Evolutionary conservation across 2,888 invertebrate genomes (phyloP).

Genomic region (Tridacna gigas): DNA sequence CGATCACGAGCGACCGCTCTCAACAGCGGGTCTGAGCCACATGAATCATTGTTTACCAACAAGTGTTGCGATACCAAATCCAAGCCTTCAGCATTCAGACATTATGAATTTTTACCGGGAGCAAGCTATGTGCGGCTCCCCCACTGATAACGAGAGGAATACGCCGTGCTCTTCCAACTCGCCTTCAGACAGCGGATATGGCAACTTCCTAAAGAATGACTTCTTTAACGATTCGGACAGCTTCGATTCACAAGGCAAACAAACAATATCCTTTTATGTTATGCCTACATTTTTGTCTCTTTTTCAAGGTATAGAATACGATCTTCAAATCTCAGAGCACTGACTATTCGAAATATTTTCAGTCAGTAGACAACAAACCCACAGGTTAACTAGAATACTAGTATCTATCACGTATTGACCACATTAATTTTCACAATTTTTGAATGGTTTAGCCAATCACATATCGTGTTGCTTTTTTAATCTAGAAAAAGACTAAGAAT

Average conservation of each 20-base stretch:
- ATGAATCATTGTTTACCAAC: slow-evolving; percentile 95
- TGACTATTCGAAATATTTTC: too few species aligned
- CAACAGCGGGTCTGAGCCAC: slow-evolving; percentile 89
- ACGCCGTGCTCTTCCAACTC: slow-evolving; percentile 77
- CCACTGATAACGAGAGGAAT: slow-evolving; percentile 72
- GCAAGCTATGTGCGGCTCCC: slow-evolving; percentile 73
- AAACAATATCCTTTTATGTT: slow-evolving; percentile 79
- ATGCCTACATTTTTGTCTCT: not conserved
- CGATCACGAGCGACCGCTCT: slow-evolving; percentile 67
- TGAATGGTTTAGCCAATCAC: too few species aligned
- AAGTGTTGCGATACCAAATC: slow-evolving; percentile 98
- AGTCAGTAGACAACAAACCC: too few species aligned
- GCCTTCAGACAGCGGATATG: slow-evolving; percentile 67
- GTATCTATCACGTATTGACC: too few species aligned
- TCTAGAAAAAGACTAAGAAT: too few species aligned
- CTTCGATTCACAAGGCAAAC: slow-evolving; percentile 68
- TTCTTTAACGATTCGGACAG: slow-evolving; percentile 69
- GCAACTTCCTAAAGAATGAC: slow-evolving; percentile 68
- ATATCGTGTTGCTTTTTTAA: too few species aligned
- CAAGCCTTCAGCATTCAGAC: slow-evolving; percentile 90
- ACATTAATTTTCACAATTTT: too few species aligned
- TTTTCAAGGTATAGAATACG: too few species aligned
- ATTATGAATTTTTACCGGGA: slow-evolving; percentile 85
- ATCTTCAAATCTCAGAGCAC: too few species aligned
- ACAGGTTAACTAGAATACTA: too few species aligned